These are phyloP conservation scores for Sander lucioperca DNA, from an alignment of 2,113 vertebrate genomes.

Conservation along the genomic window DNA sequence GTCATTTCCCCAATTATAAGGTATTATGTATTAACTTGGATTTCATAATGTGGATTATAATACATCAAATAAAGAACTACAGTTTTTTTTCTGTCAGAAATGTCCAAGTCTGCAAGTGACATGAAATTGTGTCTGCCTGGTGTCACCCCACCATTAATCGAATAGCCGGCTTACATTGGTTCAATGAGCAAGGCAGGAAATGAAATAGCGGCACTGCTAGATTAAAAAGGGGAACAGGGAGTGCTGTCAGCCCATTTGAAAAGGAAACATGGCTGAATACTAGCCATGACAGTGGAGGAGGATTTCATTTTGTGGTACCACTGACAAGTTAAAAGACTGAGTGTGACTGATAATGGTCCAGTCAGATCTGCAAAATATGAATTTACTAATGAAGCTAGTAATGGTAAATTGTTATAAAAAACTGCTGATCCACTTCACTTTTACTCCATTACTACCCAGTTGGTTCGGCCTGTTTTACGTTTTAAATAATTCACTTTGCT, in stretches of 20 bases:
- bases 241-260: constrained; percentile 41
- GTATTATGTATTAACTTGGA: too few species aligned
- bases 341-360: constrained; percentile 27
- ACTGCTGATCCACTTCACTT: not conserved
- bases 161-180: constrained; percentile 50
- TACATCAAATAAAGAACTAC: constrained; percentile 31
- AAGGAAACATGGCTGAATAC: constrained; percentile 53
- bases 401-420: constrained; percentile 25
- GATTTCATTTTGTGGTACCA: constrained; percentile 48
- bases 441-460: not conserved
- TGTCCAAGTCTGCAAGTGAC: constrained; percentile 25
- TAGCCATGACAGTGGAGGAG: constrained; percentile 46
- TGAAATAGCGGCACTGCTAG: constrained; percentile 71
- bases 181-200: constrained; percentile 75
- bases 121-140: constrained; percentile 51
- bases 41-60: not conserved
- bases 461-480: not conserved
- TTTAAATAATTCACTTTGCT: not conserved
- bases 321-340: constrained; percentile 29
- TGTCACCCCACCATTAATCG: constrained; percentile 53
- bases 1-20: too few species aligned
- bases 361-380: not conserved
- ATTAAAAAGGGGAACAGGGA: constrained; percentile 70
- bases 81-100: constrained; percentile 31
- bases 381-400: not conserved